Conservation (phyloP, 2,888 invertebrate genomes). For the Cerastoderma edule region DNA sequence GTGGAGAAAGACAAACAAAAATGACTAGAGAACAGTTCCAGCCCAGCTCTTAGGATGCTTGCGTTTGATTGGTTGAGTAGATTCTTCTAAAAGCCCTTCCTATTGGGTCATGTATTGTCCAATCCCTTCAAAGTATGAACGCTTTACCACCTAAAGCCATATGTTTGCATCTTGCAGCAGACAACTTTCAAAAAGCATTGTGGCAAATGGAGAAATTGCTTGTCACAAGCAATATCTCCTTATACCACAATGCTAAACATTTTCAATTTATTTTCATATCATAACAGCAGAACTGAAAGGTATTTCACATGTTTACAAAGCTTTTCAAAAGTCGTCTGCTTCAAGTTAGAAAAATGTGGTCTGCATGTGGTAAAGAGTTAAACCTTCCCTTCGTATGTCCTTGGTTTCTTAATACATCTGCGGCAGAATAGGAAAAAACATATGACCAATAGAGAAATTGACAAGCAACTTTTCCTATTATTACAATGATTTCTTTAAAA, state of each 20-base stretch:
- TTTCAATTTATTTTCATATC: too few relatives aligned
- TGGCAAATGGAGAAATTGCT: conserved; percentile 8
- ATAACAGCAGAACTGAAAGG: neutral
- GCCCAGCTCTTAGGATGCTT: neutral
- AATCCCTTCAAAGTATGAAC: too few relatives aligned
- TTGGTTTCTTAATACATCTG: too few relatives aligned
- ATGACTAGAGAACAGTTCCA: conserved; percentile 18
- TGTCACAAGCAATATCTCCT: neutral
- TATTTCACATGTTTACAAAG: neutral
- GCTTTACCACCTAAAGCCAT: too few relatives aligned
- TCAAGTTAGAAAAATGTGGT: too few relatives aligned
- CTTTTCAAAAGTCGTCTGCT: neutral
- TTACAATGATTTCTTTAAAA: too few relatives aligned
- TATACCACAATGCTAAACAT: too few relatives aligned
- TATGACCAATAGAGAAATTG: too few relatives aligned
- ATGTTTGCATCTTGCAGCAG: too few relatives aligned
- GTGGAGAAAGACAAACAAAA: neutral
- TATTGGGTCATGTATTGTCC: conserved; percentile 8
- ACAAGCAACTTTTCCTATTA: too few relatives aligned
- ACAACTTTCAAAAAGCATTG: conserved; percentile 6
- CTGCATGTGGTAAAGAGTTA: too few relatives aligned
- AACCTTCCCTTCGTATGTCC: too few relatives aligned
- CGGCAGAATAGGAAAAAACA: conserved; percentile 1
- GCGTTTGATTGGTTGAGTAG: conserved; percentile 27
- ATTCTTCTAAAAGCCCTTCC: neutral